A percentile compares a stretch with the other conserved stretches of the same genome.
phyloP scores from a whole-genome alignment of 2,113 vertebrate species.

The Puntigrus tetrazona region DNA sequence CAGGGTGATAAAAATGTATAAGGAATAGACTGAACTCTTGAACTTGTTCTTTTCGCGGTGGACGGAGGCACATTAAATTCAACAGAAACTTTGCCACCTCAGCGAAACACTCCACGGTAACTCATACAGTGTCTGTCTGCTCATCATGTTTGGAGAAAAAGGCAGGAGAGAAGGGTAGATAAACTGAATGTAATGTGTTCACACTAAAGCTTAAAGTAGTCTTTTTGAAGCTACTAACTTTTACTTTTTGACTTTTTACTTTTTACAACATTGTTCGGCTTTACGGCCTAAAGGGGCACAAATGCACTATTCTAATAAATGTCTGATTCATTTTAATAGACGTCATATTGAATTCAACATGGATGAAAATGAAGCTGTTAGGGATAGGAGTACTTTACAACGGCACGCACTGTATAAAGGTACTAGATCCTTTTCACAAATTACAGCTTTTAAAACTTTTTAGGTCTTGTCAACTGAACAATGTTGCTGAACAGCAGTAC shows the following conservation, averaged over 20 bases:
- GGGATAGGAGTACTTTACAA: background rate
- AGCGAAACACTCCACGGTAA: background rate
- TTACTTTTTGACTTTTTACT: background rate
- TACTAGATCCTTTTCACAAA: background rate
- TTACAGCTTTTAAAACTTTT: background rate
- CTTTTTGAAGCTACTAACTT: background rate
- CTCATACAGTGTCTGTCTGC: conserved; percentile 1
- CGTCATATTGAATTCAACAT: background rate
- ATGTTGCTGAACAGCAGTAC: background rate
- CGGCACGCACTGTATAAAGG: background rate
- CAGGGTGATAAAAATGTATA: conserved; percentile 67
- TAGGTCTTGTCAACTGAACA: background rate
- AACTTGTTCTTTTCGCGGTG: conserved; percentile 43
- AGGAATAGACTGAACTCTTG: conserved; percentile 63
- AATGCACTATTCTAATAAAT: background rate
- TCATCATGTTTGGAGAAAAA: background rate
- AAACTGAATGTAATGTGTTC: background rate
- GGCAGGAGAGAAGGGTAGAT: background rate
- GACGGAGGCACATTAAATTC: conserved; percentile 38
- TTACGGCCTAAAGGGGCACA: background rate
- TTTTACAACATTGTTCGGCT: background rate
- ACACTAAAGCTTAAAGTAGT: background rate
- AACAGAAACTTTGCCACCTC: conserved; percentile 36
- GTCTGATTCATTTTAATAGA: background rate
- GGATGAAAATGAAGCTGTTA: background rate